Conservation (phyloP, 2,888 invertebrate genomes). For the Uloborus plumipes region DNA sequence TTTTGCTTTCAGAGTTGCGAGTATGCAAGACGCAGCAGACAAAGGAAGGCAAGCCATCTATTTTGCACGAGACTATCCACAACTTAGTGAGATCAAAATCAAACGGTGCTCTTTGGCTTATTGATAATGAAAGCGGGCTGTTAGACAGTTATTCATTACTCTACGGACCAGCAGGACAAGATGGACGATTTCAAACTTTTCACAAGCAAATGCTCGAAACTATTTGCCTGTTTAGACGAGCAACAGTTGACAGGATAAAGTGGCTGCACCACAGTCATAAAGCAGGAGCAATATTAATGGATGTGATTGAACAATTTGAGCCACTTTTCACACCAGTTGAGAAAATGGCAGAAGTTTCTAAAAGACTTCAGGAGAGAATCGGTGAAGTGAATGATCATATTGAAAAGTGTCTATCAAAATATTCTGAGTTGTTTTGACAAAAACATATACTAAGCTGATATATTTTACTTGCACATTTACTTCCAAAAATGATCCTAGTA, state of each 20-base stretch:
- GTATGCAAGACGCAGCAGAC: slow-evolving; percentile 72
- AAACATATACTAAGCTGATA: too few relatives aligned
- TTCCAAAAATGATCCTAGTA: too few relatives aligned
- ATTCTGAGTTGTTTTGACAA: too few relatives aligned
- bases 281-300: slow-evolving; percentile 66
- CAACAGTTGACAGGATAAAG: slow-evolving; percentile 67
- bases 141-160: slow-evolving; percentile 71
- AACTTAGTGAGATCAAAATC: slow-evolving; percentile 70
- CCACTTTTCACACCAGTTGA: slow-evolving; percentile 67
- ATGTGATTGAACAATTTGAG: slow-evolving; percentile 66
- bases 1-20: slow-evolving; percentile 70
- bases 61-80: slow-evolving; percentile 70
- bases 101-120: slow-evolving; percentile 71
- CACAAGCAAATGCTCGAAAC: slow-evolving; percentile 70
- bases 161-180: slow-evolving; percentile 66
- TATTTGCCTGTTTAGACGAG: slow-evolving; percentile 70
- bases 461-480: too few relatives aligned
- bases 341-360: slow-evolving; percentile 63
- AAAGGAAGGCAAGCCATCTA: slow-evolving; percentile 69
- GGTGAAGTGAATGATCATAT: slow-evolving; percentile 68
- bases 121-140: slow-evolving; percentile 72
- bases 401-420: slow-evolving; percentile 11
- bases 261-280: slow-evolving; percentile 58
- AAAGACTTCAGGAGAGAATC: slow-evolving; percentile 67
- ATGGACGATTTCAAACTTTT: slow-evolving; percentile 68